A percentile compares a stretch with the other conserved stretches of the same genome.
phyloP scores from a whole-genome alignment of 2,888 invertebrate species.

The Sthenelais limicola region DNA sequence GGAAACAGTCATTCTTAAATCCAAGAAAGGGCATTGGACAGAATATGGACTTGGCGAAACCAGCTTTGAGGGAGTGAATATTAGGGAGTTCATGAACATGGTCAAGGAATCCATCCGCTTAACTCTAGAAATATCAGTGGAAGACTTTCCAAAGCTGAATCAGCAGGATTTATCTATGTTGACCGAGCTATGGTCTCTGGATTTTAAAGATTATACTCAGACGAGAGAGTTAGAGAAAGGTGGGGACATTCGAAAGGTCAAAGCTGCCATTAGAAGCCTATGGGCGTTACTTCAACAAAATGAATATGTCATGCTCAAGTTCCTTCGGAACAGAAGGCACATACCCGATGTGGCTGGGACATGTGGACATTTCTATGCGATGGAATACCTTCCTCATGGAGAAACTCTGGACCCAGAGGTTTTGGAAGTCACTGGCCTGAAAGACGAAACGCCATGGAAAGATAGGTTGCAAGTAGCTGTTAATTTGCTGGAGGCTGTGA shows the following conservation, averaged over 20 bases:
- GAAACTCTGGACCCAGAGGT: conserved; percentile 49
- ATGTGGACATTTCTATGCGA: conserved; percentile 80
- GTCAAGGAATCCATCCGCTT: conserved; percentile 47
- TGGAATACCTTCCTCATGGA: conserved; percentile 76
- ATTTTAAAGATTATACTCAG: neutral
- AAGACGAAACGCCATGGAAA: conserved; percentile 38
- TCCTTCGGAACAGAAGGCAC: conserved; percentile 77
- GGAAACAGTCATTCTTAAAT: conserved; percentile 45
- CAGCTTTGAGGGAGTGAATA: neutral
- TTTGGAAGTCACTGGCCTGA: neutral
- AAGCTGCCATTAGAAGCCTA: conserved; percentile 71
- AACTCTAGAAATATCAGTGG: conserved; percentile 44
- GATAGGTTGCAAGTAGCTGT: conserved; percentile 54
- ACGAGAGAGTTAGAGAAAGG: neutral
- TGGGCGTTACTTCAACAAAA: conserved; percentile 80
- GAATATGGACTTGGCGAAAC: conserved; percentile 37
- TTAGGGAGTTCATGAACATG: conserved; percentile 38
- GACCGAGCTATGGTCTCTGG: conserved; percentile 10
- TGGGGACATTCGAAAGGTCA: neutral
- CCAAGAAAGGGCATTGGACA: conserved; percentile 38
- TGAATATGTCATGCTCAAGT: conserved; percentile 78
- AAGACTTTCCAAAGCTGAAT: conserved; percentile 30
- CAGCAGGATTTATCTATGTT: neutral
- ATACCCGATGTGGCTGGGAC: conserved; percentile 80
- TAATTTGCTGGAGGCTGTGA: conserved; percentile 78